These are phyloP conservation scores for Pseudoatta argentina DNA, from an alignment of 1,140 invertebrate genomes.

Conservation along the genomic window DNA sequence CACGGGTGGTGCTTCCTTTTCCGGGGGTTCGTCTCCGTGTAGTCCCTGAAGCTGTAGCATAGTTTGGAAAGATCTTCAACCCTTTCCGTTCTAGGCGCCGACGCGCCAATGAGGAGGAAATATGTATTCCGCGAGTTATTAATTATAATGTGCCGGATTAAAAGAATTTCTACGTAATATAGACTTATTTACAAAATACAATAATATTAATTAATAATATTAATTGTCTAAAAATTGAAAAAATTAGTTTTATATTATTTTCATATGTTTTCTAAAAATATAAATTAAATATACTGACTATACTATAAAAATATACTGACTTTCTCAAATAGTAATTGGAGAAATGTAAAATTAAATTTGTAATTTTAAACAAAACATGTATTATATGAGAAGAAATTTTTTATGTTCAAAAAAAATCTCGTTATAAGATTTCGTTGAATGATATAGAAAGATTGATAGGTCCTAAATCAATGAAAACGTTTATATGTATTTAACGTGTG, in stretches of 20 bases:
- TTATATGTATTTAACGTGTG: not conserved
- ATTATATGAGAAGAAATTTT: not conserved
- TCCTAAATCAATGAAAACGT: conserved; percentile 6
- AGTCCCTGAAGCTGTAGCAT: conserved; percentile 18
- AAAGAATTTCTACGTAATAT: not conserved
- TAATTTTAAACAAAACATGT: too few relatives aligned
- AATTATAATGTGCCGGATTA: conserved; percentile 57
- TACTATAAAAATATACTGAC: not conserved
- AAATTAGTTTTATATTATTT: not conserved
- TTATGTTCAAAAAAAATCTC: not conserved
- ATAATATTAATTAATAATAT: not conserved
- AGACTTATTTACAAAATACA: not conserved
- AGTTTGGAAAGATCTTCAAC: conserved; percentile 46
- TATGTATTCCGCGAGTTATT: conserved; percentile 66
- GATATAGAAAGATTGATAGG: conserved; percentile 22
- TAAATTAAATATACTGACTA: too few relatives aligned
- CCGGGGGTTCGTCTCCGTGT: conserved; percentile 30
- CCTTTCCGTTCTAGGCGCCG: conserved; percentile 64
- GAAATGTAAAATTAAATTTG: not conserved
- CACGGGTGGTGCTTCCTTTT: conserved; percentile 69
- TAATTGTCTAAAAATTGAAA: not conserved
- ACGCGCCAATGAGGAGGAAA: conserved; percentile 64
- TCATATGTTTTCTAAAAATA: not conserved
- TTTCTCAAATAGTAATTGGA: not conserved
- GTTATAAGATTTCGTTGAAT: not conserved